Conservation (phyloP, 2,113 vertebrate species). For the Nycticryphes semicollaris region DNA sequence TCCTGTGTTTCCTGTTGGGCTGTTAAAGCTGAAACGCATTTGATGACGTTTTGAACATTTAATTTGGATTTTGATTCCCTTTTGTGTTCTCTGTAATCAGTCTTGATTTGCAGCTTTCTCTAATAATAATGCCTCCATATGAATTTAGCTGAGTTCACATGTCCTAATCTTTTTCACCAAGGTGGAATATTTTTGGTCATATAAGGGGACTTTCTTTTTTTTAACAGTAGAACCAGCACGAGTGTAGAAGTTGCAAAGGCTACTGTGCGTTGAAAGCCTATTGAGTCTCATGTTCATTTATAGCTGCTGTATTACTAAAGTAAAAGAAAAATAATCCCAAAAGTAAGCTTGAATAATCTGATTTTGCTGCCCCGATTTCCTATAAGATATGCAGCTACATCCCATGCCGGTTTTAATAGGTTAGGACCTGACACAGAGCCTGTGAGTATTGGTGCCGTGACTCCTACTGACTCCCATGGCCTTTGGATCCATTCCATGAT, state of each 20-base stretch:
- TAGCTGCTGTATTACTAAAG: not conserved
- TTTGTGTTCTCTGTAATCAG: not conserved
- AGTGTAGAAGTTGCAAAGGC: not conserved
- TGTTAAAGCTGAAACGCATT: not conserved
- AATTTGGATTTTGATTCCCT: not conserved
- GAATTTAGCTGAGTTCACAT: not conserved
- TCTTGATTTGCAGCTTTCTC: not conserved
- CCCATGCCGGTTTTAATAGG: not conserved
- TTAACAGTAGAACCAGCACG: not conserved
- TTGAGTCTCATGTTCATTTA: not conserved
- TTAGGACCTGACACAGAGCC: not conserved
- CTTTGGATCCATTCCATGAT: not conserved
- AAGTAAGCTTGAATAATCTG: not conserved
- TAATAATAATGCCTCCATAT: fast-evolving
- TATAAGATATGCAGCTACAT: not conserved
- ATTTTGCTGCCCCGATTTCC: not conserved
- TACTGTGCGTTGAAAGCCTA: not conserved
- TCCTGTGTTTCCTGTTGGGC: not conserved
- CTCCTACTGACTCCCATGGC: not conserved
- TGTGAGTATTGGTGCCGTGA: not conserved
- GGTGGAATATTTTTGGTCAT: not conserved
- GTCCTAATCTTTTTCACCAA: not conserved
- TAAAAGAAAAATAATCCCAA: not conserved
- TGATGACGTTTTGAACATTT: not conserved
- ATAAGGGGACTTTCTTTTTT: not conserved